Conservation (phyloP, 2,888 invertebrate genomes). For the Tetragonisca angustula region DNA sequence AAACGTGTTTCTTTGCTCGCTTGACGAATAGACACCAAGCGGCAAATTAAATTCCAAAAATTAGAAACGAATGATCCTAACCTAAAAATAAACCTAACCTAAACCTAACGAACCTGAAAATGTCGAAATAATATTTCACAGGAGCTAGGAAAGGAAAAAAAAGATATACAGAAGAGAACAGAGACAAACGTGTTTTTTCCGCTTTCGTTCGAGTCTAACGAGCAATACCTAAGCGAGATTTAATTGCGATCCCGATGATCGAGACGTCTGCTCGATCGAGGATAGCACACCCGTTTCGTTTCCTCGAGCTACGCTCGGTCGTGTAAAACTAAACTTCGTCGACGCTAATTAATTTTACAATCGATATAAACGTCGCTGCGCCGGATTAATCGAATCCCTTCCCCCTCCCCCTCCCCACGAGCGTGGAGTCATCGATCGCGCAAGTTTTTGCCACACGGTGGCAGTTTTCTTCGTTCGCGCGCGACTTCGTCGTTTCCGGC, state of each 20-base stretch:
- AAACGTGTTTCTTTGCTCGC: background rate
- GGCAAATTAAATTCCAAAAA: too few relatives aligned
- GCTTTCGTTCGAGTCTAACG: background rate
- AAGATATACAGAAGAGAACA: too few relatives aligned
- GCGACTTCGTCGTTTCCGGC: background rate
- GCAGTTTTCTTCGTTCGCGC: slow-evolving; percentile 24
- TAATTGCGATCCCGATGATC: background rate
- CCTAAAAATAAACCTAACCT: too few relatives aligned
- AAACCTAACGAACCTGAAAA: too few relatives aligned
- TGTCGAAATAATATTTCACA: too few relatives aligned
- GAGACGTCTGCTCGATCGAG: too few relatives aligned
- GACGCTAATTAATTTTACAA: slow-evolving; percentile 23
- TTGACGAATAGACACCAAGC: background rate
- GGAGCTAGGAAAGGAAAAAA: too few relatives aligned
- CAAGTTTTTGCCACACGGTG: slow-evolving; percentile 8
- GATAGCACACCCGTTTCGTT: background rate
- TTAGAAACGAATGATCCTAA: too few relatives aligned
- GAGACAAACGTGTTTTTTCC: background rate
- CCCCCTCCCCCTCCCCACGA: too few relatives aligned
- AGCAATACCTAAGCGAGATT: slow-evolving; percentile 12
- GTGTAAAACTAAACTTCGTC: slow-evolving; percentile 11
- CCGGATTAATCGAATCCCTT: slow-evolving; percentile 7
- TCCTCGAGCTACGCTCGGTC: background rate
- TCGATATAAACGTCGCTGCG: slow-evolving; percentile 7
- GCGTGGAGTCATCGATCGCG: background rate